Percentiles rank a stretch among this genome's conserved stretches.
Conservation (phyloP, 2,888 invertebrate genomes). For the Epistrophe eligans region DNA sequence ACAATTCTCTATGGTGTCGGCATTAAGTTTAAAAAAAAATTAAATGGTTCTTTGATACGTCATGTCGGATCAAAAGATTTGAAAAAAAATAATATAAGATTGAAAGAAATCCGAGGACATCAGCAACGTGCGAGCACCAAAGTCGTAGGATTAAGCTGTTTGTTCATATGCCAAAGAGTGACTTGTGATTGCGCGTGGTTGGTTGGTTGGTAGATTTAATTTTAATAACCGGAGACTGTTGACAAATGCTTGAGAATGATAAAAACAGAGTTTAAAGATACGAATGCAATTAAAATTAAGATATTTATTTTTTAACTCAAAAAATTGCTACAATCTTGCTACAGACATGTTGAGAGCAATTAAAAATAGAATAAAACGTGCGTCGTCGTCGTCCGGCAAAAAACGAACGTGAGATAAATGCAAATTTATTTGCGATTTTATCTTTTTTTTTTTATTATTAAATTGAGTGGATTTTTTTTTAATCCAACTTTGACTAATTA, state of each 20-base stretch:
- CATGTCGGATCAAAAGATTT: conserved; percentile 45
- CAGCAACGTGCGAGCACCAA: conserved; percentile 37
- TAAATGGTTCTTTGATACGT: conserved; percentile 53
- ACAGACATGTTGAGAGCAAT: conserved; percentile 18
- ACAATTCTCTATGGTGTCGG: conserved; percentile 60
- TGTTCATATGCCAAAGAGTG: conserved; percentile 11
- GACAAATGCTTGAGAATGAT: conserved; percentile 47
- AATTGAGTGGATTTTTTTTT: conserved; percentile 14
- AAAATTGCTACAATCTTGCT: conserved; percentile 9
- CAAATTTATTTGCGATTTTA: conserved; percentile 24
- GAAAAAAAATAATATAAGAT: not conserved
- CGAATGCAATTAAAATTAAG: conserved; percentile 1
- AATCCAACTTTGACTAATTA: conserved; percentile 22
- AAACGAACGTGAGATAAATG: conserved; percentile 10
- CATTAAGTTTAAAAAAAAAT: conserved; percentile 42
- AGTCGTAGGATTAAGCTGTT: conserved; percentile 55
- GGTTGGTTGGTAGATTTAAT: conserved; percentile 18
- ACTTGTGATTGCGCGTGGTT: conserved; percentile 28
- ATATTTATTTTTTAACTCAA: not conserved
- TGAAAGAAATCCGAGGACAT: conserved; percentile 36
- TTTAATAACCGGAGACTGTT: conserved; percentile 31
- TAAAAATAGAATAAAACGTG: conserved; percentile 6
- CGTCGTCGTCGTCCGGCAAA: not conserved
- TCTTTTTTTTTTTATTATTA: not conserved
- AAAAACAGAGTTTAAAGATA: conserved; percentile 22